These are phyloP conservation scores for Drosophila pruinosa DNA, from an alignment of 1,140 invertebrate species.

Conservation along the genomic window DNA sequence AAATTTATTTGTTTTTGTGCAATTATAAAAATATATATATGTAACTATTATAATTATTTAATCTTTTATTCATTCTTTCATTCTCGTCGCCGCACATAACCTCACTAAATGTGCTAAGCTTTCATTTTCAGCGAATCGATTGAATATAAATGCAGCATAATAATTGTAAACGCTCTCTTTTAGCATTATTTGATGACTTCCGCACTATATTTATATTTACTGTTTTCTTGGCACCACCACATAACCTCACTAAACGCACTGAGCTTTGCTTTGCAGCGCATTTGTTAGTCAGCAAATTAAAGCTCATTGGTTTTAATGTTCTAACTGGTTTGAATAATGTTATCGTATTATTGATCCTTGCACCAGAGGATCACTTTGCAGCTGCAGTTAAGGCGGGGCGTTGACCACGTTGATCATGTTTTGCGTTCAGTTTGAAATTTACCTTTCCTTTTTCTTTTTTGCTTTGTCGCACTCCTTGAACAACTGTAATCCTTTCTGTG, in stretches of 20 bases:
- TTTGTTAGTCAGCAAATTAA: too few species aligned
- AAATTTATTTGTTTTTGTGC: too few species aligned
- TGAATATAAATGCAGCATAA: too few species aligned
- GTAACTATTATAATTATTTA: too few species aligned
- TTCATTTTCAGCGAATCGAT: too few species aligned
- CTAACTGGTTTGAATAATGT: background rate
- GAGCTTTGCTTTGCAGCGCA: background rate
- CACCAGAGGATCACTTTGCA: constrained; percentile 14
- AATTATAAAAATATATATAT: too few species aligned
- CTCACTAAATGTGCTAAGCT: too few species aligned
- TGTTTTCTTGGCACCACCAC: too few species aligned
- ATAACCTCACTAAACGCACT: too few species aligned
- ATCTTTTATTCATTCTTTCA: too few species aligned
- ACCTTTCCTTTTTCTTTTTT: background rate
- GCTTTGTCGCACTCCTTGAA: background rate
- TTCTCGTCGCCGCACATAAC: too few species aligned
- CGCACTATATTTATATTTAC: background rate
- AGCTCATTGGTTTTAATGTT: background rate
- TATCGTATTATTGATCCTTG: constrained; percentile 28
- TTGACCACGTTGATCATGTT: constrained; percentile 1
- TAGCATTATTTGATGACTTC: background rate
- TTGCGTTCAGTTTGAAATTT: background rate
- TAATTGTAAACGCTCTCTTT: too few species aligned
- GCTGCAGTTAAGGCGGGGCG: background rate
- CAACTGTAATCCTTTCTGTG: background rate